phyloP scores from a whole-genome alignment of 2,888 invertebrate genomes.

The Drosophila nr. medialis region DNA sequence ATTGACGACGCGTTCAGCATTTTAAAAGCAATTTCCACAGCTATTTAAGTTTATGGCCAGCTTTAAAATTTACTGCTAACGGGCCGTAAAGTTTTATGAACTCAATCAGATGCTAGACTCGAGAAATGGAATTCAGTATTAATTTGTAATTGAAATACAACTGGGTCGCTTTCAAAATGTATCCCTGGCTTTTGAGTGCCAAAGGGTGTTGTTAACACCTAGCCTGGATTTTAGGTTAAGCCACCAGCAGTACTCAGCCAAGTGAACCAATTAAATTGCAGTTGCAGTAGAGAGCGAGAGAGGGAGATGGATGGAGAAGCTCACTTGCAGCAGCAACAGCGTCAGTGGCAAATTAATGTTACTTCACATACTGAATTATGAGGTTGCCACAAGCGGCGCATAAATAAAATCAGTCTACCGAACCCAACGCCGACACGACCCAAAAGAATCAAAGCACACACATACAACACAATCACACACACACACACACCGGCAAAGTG shows the following conservation, averaged over 20 bases:
- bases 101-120: neutral
- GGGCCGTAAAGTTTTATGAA: constrained; percentile 45
- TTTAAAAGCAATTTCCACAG: constrained; percentile 57
- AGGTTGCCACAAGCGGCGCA: constrained; percentile 77
- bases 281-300: constrained; percentile 17
- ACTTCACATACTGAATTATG: constrained; percentile 75
- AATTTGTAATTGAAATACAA: neutral
- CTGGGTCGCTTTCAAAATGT: neutral
- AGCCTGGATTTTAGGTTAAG: neutral
- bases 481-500: constrained; percentile 34
- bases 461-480: constrained; percentile 23
- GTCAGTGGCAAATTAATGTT: constrained; percentile 65
- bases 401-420: constrained; percentile 77
- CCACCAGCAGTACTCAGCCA: constrained; percentile 32
- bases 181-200: constrained; percentile 55
- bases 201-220: constrained; percentile 11
- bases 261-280: constrained; percentile 73
- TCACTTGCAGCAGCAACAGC: constrained; percentile 7
- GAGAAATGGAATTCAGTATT: neutral
- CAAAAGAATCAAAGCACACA: constrained; percentile 55
- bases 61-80: constrained; percentile 55
- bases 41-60: constrained; percentile 44
- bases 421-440: constrained; percentile 46
- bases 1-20: constrained; percentile 47
- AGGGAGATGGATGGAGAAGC: neutral